A percentile compares a stretch with the other conserved stretches of the same genome.
Evolutionary conservation across 2,888 invertebrate species (phyloP).

Genomic region (Caenorhabditis virilis): DNA sequence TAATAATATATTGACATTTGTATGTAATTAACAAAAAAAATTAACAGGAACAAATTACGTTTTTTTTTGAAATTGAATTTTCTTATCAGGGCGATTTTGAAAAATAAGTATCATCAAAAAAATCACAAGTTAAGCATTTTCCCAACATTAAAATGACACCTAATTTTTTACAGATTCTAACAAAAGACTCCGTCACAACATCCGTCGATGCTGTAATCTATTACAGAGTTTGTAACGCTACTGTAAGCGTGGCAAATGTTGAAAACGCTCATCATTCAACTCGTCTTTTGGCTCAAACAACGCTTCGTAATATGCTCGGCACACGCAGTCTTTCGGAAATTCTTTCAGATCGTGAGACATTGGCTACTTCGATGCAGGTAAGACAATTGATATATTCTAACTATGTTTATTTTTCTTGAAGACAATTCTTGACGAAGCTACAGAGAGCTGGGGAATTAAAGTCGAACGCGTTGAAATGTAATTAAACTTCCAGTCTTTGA

Average conservation of each 20-base stretch:
- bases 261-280: constrained; percentile 77
- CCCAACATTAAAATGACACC: background rate
- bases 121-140: too few relatives aligned
- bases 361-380: constrained; percentile 83
- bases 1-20: too few relatives aligned
- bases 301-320: constrained; percentile 84
- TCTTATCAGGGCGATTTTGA: too few relatives aligned
- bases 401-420: constrained; percentile 14
- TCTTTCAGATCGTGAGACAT: constrained; percentile 89
- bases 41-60: too few relatives aligned
- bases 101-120: too few relatives aligned
- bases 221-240: constrained; percentile 84
- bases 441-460: constrained; percentile 72
- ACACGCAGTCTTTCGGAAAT: constrained; percentile 94
- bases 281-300: constrained; percentile 70
- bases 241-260: constrained; percentile 93
- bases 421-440: constrained; percentile 71
- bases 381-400: too few relatives aligned
- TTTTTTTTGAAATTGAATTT: too few relatives aligned
- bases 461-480: constrained; percentile 69
- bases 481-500: too few relatives aligned
- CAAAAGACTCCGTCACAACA: constrained; percentile 94
- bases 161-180: constrained; percentile 79
- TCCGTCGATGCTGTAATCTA: constrained; percentile 84
- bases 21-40: too few relatives aligned